Percentiles rank a stretch among this genome's conserved stretches.
Conservation (phyloP, 2,113 vertebrate genomes). For the Mugil cephalus region DNA sequence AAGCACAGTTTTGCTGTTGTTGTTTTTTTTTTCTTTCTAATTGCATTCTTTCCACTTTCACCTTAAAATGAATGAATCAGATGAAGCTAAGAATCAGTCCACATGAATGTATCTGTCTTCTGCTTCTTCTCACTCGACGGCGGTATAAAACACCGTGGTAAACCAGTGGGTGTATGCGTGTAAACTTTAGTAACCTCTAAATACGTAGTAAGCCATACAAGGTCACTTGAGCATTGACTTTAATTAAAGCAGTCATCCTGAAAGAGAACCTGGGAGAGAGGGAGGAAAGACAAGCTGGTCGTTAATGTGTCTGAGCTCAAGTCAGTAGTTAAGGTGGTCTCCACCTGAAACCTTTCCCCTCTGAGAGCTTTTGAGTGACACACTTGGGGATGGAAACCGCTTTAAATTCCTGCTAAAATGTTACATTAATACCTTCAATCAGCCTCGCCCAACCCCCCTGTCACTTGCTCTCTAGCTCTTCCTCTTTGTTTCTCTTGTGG, state of each 20-base stretch:
- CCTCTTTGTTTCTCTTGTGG: slow-evolving; percentile 11
- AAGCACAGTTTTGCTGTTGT: slow-evolving; percentile 6
- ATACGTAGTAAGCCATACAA: slow-evolving; percentile 71
- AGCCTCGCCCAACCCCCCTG: not conserved
- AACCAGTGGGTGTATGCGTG: not conserved
- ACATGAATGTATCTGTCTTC: slow-evolving; percentile 67
- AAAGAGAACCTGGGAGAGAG: slow-evolving; percentile 22
- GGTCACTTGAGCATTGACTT: slow-evolving; percentile 50
- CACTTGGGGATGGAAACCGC: slow-evolving; percentile 51
- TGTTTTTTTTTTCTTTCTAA: not conserved
- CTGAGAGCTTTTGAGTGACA: slow-evolving; percentile 63
- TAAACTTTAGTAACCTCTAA: slow-evolving; percentile 59
- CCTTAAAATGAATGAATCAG: slow-evolving; percentile 48
- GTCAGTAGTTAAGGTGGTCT: slow-evolving; percentile 49
- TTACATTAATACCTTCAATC: slow-evolving; percentile 76
- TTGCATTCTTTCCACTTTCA: slow-evolving; percentile 29
- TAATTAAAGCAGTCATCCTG: slow-evolving; percentile 63
- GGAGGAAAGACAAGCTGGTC: slow-evolving; percentile 22
- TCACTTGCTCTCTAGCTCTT: not conserved
- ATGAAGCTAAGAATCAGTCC: slow-evolving; percentile 62
- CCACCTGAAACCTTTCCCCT: slow-evolving; percentile 48
- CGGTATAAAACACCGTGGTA: slow-evolving; percentile 16
- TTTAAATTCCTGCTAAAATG: slow-evolving; percentile 80
- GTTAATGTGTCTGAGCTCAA: slow-evolving; percentile 20
- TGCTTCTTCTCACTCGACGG: slow-evolving; percentile 5